These are phyloP conservation scores for Coboldia fuscipes DNA, from an alignment of 1,140 invertebrate genomes.

Conservation along the genomic window DNA sequence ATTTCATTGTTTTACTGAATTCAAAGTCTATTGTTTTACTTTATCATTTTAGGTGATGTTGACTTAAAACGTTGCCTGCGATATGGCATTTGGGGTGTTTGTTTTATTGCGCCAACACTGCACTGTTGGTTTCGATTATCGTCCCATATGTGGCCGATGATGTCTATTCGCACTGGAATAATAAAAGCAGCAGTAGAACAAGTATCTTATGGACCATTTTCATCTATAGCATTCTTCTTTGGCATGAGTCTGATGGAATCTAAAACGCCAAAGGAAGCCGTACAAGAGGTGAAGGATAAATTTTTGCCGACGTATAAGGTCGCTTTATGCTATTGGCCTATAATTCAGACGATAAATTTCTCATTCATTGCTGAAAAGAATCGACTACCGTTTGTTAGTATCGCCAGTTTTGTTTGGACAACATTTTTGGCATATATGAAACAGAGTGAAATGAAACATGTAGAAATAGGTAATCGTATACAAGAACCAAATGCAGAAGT, in stretches of 20 bases:
- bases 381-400: conserved; percentile 61
- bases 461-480: too few relatives aligned
- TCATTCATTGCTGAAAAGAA: conserved; percentile 53
- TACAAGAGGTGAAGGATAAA: conserved; percentile 48
- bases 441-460: too few relatives aligned
- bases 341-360: conserved; percentile 65
- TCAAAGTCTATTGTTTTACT: not conserved
- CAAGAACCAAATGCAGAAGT: too few relatives aligned
- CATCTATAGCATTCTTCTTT: conserved; percentile 61
- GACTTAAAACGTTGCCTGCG: conserved; percentile 32
- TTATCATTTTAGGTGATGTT: not conserved
- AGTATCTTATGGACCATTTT: conserved; percentile 56
- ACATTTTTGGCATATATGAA: conserved; percentile 75
- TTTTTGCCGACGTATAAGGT: conserved; percentile 66
- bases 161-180: conserved; percentile 35
- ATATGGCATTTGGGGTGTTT: conserved; percentile 42
- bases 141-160: conserved; percentile 36
- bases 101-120: conserved; percentile 47
- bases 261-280: conserved; percentile 38
- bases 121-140: conserved; percentile 44
- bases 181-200: conserved; percentile 58
- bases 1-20: not conserved
- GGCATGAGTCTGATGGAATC: conserved; percentile 57
- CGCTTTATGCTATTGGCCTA: conserved; percentile 58
- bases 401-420: conserved; percentile 70